These are phyloP conservation scores for Carabus problematicus DNA, from an alignment of 2,888 invertebrate species.

Conservation along the genomic window DNA sequence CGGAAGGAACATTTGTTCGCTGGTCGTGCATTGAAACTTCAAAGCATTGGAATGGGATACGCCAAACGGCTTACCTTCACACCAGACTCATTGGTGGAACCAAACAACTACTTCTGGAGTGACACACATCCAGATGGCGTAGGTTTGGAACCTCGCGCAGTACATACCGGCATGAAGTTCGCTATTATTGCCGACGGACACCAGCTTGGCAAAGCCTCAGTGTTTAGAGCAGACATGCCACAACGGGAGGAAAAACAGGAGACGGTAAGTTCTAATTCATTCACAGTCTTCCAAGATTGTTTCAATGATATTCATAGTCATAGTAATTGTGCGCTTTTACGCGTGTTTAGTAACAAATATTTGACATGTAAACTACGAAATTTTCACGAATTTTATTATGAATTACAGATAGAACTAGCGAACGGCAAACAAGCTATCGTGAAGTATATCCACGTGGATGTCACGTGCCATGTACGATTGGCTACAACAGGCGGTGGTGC, in stretches of 20 bases:
- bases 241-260: conserved; percentile 72
- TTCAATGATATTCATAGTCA: too few relatives aligned
- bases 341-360: neutral
- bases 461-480: conserved; percentile 71
- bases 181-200: conserved; percentile 67
- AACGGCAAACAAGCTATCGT: conserved; percentile 62
- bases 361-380: neutral
- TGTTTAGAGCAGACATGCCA: conserved; percentile 72
- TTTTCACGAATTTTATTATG: conserved; percentile 11
- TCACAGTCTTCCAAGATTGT: neutral
- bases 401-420: conserved; percentile 53
- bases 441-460: conserved; percentile 73
- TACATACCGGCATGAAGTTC: conserved; percentile 72
- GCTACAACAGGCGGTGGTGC: conserved; percentile 67
- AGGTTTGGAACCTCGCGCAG: conserved; percentile 72
- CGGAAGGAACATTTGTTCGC: conserved; percentile 70
- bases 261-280: conserved; percentile 56
- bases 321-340: too few relatives aligned
- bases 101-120: conserved; percentile 78
- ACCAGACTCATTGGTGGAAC: conserved; percentile 66
- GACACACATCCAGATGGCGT: conserved; percentile 77
- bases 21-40: conserved; percentile 68
- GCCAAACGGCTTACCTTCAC: conserved; percentile 78
- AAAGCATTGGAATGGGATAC: conserved; percentile 77
- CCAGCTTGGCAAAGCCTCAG: conserved; percentile 70